Evolutionary conservation across 2,888 invertebrate genomes (phyloP).

Genomic region (Chouioia cunea): DNA sequence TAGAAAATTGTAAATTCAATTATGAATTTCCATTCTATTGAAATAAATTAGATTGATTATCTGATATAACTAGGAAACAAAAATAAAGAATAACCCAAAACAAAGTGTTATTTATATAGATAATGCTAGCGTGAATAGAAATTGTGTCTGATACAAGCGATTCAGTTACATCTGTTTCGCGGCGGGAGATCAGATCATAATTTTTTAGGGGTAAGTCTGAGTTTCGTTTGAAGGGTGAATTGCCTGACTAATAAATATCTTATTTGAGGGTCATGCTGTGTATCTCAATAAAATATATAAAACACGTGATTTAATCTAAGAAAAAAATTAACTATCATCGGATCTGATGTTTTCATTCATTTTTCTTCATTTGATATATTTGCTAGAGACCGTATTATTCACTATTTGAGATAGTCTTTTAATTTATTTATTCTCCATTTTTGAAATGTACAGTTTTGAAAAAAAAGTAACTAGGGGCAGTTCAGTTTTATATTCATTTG

Average conservation of each 20-base stretch:
- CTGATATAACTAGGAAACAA: conserved; percentile 17
- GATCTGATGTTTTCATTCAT: not conserved
- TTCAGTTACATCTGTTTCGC: conserved; percentile 64
- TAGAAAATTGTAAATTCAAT: too few relatives aligned
- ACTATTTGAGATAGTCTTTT: too few relatives aligned
- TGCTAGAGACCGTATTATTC: not conserved
- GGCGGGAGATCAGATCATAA: conserved; percentile 61
- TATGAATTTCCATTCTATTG: too few relatives aligned
- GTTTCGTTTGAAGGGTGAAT: conserved; percentile 34
- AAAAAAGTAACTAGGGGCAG: too few relatives aligned
- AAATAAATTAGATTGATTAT: conserved; percentile 31
- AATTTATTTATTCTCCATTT: too few relatives aligned
- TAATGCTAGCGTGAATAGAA: conserved; percentile 20
- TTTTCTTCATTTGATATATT: conserved; percentile 18
- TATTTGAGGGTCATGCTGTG: conserved; percentile 20
- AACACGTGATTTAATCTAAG: conserved; percentile 37
- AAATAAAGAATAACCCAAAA: conserved; percentile 15
- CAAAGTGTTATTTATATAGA: conserved; percentile 2
- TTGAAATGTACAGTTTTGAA: too few relatives aligned
- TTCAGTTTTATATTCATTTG: too few relatives aligned
- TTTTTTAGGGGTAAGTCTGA: conserved; percentile 63
- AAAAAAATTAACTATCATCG: conserved; percentile 37
- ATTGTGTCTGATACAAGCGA: conserved; percentile 29
- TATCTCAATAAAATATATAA: conserved; percentile 31
- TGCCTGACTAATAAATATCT: conserved; percentile 42